phyloP scores from a whole-genome alignment of 2,797 vertebrate species.

The Parambassis ranga region DNA sequence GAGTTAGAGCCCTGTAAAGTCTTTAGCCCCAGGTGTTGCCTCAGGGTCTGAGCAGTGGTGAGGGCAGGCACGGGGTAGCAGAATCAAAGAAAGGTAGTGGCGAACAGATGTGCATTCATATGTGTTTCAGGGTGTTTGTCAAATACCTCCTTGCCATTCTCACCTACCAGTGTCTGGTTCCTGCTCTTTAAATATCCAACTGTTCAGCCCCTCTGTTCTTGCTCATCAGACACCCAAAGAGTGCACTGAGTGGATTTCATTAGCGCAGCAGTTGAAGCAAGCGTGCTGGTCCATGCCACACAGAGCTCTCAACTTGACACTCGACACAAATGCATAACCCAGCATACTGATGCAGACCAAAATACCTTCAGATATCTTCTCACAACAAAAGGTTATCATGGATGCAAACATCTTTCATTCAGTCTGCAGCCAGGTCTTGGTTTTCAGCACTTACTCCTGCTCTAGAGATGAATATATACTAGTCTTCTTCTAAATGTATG shows the following conservation, averaged over 20 bases:
- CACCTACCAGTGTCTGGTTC: background rate
- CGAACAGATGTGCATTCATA: slow-evolving; percentile 51
- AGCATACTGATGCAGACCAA: background rate
- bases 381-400: slow-evolving; percentile 21
- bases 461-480: background rate
- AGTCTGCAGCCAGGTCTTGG: too few species aligned
- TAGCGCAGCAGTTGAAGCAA: slow-evolving; percentile 3
- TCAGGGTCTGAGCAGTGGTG: slow-evolving; percentile 47
- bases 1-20: slow-evolving; percentile 57
- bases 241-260: slow-evolving; percentile 19
- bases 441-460: background rate
- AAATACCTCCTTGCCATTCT: background rate
- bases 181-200: slow-evolving; percentile 1
- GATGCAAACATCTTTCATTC: slow-evolving; percentile 10
- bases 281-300: background rate
- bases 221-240: slow-evolving; percentile 24
- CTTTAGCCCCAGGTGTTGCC: slow-evolving; percentile 62
- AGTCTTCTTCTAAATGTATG: background rate
- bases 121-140: slow-evolving; percentile 18
- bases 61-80: slow-evolving; percentile 30
- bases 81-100: slow-evolving; percentile 54
- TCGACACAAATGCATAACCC: slow-evolving; percentile 5
- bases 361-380: slow-evolving; percentile 1
- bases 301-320: slow-evolving; percentile 3
- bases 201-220: background rate